Conservation (phyloP, 1,140 invertebrate genomes). For the Caerostris extrusa region DNA sequence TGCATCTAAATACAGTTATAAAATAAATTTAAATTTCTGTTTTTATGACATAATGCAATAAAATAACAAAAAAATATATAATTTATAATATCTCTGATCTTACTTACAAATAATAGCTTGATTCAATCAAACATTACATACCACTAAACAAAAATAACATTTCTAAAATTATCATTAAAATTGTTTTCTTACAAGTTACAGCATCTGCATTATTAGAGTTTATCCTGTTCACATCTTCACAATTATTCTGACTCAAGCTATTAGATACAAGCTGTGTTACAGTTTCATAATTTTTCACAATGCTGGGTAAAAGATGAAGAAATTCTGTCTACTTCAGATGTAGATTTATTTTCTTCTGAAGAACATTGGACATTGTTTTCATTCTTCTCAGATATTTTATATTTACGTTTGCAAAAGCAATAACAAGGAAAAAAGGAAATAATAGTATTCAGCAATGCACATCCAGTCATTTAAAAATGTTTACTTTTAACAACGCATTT, state of each 20-base stretch:
- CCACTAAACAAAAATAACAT: neutral
- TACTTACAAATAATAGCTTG: no score
- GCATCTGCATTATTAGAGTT: neutral
- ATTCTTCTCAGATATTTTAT: neutral
- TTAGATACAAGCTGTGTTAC: neutral
- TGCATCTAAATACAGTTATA: no score
- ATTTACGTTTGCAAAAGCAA: constrained; percentile 50
- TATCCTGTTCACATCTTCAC: neutral
- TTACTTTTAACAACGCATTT: neutral
- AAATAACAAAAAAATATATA: no score
- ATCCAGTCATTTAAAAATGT: constrained; percentile 48
- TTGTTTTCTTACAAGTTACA: neutral
- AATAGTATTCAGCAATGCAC: constrained; percentile 12
- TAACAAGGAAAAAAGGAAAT: constrained; percentile 53
- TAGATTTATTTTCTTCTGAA: neutral
- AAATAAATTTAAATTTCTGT: no score
- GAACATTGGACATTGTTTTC: neutral
- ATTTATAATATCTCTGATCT: no score
- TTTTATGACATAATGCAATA: no score
- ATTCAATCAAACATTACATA: no score
- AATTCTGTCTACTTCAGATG: neutral
- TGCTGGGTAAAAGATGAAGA: neutral
- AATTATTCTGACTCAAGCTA: neutral
- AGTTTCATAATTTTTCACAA: neutral
- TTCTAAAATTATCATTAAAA: neutral